A percentile compares a stretch with the other conserved stretches of the same genome.
Conservation (phyloP, 2,888 invertebrate species). For the Syrphus vitripennis region DNA sequence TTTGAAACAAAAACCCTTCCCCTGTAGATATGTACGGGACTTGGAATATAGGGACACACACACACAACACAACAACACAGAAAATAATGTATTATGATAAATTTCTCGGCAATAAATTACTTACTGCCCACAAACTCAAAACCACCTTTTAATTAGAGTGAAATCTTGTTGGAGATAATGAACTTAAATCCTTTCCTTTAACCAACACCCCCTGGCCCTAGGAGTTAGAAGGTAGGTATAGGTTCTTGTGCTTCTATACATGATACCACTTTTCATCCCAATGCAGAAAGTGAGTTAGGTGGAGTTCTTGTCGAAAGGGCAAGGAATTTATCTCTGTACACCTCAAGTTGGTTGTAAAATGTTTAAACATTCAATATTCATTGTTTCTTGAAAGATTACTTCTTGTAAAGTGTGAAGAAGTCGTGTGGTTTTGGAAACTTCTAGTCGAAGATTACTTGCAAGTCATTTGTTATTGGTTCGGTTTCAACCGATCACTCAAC, state of each 20-base stretch:
- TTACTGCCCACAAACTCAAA: slow-evolving; percentile 74
- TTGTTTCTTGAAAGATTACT: slow-evolving; percentile 14
- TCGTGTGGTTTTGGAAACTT: not conserved
- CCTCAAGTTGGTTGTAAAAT: not conserved
- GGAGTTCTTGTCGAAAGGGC: not conserved
- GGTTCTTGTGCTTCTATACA: not conserved
- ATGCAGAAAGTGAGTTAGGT: not conserved
- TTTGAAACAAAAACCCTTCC: slow-evolving; percentile 37
- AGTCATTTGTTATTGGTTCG: slow-evolving; percentile 12
- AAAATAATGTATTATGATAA: slow-evolving; percentile 73
- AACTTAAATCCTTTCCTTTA: slow-evolving; percentile 73
- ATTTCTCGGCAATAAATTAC: slow-evolving; percentile 74
- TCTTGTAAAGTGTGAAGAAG: slow-evolving; percentile 1
- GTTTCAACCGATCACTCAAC: not conserved
- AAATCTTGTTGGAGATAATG: slow-evolving; percentile 74
- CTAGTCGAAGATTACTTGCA: not conserved
- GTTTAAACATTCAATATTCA: slow-evolving; percentile 1
- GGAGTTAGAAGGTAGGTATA: not conserved
- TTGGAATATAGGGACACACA: no score
- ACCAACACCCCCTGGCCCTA: not conserved
- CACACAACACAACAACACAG: slow-evolving; percentile 1
- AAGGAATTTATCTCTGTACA: not conserved
- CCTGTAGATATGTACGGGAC: not conserved
- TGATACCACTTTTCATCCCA: not conserved
- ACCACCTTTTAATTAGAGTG: slow-evolving; percentile 75